Evolutionary conservation across 2,888 invertebrate species (phyloP), one percentile per base, ranked within the genome.

Genomic region (Odontomyia ornata): DNA sequence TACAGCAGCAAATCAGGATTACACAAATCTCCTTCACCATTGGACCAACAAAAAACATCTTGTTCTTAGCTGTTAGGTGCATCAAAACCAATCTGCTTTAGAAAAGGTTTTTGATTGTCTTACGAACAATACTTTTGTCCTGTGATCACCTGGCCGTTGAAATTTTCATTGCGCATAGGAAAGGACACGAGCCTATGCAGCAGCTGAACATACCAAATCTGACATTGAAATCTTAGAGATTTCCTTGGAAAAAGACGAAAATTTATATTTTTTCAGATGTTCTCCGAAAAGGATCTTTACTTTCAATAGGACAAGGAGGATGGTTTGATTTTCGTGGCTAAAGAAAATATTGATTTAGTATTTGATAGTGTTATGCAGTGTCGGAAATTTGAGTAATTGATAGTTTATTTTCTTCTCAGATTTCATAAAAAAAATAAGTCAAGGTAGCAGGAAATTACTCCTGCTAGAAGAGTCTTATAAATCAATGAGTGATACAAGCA

Each of bases 171-270:
- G 4, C 13, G 7, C 4, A 52, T 52, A 9, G 52, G 13, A 18
- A 52, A 52, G 52, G 52, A 52, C 52, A 52, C 52, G 52, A 52
- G 52, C 52, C 52, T 52, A n/a, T 52, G 13, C n/a, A 52, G 18
- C 52, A 52, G 52, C 52, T 52, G 52, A 52, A 18, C 15, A 4
- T 9, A 52, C 52, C 15, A 13, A 52, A 52, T 52, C 52, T 18
- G 52, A 52, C 52, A 18, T 52, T 52, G 18, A 52, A 18, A 52
- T 52, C 52, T 4, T 52, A 52, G 15, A 52, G 52, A n/a, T 18
- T 52, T 52, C 15, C 18, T 15, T 18, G 18, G 52, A 52, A 52
- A 18, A 4, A n/a, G 15, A n/a, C 7, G n/a, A 52, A 52, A 52
- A 4, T n/a, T n/a, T n/a, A n/a, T n/a, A 52, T n/a, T 52, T 52